Evolutionary conservation across 2,888 invertebrate species (phyloP), one percentile per base, ranked within the genome.

Genomic region (Parnassius glacialis): DNA sequence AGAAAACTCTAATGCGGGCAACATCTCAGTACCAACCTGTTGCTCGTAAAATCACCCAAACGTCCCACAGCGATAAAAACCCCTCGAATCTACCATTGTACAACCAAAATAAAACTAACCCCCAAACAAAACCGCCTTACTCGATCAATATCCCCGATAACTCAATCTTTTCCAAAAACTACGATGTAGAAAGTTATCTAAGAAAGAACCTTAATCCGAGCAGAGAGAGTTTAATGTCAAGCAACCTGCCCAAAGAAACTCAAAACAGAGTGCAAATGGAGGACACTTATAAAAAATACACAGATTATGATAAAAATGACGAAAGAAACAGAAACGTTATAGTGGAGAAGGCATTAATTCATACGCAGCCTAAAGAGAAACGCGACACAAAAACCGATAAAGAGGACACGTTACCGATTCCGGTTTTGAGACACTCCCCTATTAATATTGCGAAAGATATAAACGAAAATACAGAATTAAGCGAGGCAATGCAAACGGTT

Each of bases 391-490:
- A 45, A 61, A 60, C 60, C 66, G 52, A 62, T 65, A 65, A 34
- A 53, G 70, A 66, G 58, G 92, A 84, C 74, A 81, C 89, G 50
- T 79, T 94, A 45, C 94, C 94, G 0, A 93, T 94, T 75, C 94
- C 95, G 0, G 85, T 95, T 25, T 76, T 95, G 63, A 92, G 94
- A 65, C 94, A 93, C 74, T 91, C 92, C 0, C 84, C 86, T 0
- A 73, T 74, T 64, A 63, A 44, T 12, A 58, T 47, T 9, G 53
- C 59, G 9, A 69, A 51, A 2, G 66, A 69, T 12, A 53, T 53
- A 1, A 64, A 68, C 44, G 74, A 75, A 0, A 75, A 69, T 3
- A 67, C 66, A 3, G 70, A 74, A 13, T 68, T 84, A 63, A 89
- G 89, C 61, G 85, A 87, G 2, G 87, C 83, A 1, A 90, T 89